Evolutionary conservation across 2,888 invertebrate species (phyloP), one percentile per base, ranked within the genome.

Genomic region (Exephanes ischioxanthus): DNA sequence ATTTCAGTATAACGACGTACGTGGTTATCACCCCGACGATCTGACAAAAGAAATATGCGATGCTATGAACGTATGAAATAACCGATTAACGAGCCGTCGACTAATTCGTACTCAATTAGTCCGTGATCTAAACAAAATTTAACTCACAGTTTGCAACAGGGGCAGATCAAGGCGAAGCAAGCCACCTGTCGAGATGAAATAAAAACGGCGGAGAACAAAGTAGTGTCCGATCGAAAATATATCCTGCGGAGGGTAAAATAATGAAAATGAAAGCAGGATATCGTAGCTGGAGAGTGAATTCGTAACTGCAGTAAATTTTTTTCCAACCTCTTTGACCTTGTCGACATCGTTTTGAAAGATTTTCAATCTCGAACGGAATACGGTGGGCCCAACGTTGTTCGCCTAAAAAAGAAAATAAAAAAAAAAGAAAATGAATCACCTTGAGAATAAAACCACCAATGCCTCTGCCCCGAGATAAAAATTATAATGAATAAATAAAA

Each of bases 191-290:
- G 71, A 41, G 30, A 30, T 63, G 61, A 75, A 61, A 16, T 30
- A 4, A 41, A 75, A 75, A 3, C 73, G 61, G 7, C 73, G 73
- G 6, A 73, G 22, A 30, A 51, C 19, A 3, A 66, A 67, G 33
- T 51, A 76, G 19, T 76, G 76, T 37, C 76, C 76, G 22, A 67
- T 73, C 45, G 45, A 37, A 41, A 73, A 58, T 9, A 16, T 61
- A 16, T 61, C 61, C 73, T 73, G 22, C 6, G 14, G 45, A 2
- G 19, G 9, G 19, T 22, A 22, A 22, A 14, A 26, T 26, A 22
- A 26, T 22, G 0, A 26, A 58, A 7, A 22, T 11, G 9, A 51
- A 70, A 51, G 26, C 2, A 26, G 16, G 7, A 26, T 1, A 51
- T 51, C 26, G 14, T 7, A 70, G 11, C 19, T 9, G 3, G 26